Conservation (phyloP, 2,888 invertebrate genomes). For the Brenthis ino region DNA sequence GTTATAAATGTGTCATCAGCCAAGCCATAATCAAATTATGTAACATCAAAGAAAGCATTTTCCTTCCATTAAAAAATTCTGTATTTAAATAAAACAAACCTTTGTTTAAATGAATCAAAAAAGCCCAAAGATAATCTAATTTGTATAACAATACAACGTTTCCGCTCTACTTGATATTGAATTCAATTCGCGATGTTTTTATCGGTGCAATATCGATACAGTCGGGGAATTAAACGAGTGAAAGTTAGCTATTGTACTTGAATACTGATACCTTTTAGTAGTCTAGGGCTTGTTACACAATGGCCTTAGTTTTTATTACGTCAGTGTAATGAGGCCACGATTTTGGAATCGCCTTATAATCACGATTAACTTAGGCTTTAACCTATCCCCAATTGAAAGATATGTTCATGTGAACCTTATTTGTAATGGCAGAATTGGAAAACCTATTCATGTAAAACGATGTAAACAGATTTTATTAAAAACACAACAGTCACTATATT, state of each 20-base stretch:
- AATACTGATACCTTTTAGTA: slow-evolving; percentile 45
- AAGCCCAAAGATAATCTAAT: slow-evolving; percentile 20
- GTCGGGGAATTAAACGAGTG: slow-evolving; percentile 56
- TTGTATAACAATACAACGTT: slow-evolving; percentile 39
- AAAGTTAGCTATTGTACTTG: slow-evolving; percentile 54
- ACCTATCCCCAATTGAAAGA: no score
- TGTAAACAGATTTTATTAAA: no score
- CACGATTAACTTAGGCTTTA: not conserved
- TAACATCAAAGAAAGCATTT: slow-evolving; percentile 6
- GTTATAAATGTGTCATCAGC: not conserved
- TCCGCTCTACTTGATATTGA: slow-evolving; percentile 56
- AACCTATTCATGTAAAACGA: no score
- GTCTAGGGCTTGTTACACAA: slow-evolving; percentile 38
- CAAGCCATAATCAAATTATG: not conserved
- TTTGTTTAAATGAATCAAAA: slow-evolving; percentile 7
- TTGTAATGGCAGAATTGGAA: no score
- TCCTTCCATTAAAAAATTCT: not conserved
- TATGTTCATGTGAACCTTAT: no score
- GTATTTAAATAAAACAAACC: not conserved
- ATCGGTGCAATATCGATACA: slow-evolving; percentile 48
- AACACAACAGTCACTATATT: no score
- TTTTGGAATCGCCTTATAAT: not conserved
- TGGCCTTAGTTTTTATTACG: slow-evolving; percentile 33
- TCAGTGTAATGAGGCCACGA: slow-evolving; percentile 29
- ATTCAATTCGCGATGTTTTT: slow-evolving; percentile 55